These are phyloP conservation scores for Glareola pratincola DNA, from an alignment of 2,113 vertebrate genomes.

Conservation along the genomic window DNA sequence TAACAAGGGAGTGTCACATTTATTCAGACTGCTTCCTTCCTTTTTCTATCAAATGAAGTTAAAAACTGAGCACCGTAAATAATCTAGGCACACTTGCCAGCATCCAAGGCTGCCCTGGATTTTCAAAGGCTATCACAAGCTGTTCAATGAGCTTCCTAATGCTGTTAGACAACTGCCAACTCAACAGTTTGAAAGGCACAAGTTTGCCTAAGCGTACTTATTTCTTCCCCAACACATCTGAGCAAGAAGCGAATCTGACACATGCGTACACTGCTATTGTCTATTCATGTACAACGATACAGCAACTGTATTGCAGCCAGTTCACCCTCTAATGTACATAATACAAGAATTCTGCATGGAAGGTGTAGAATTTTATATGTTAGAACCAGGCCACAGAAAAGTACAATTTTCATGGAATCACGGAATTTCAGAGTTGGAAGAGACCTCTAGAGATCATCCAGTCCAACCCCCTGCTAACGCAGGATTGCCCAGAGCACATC, in stretches of 20 bases:
- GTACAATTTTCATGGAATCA: too few species aligned
- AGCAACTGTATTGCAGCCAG: neutral
- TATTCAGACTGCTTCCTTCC: conserved; percentile 65
- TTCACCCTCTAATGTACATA: neutral
- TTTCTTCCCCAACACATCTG: neutral
- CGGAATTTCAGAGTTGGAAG: too few species aligned
- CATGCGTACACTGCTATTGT: too few species aligned
- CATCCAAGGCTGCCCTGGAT: neutral
- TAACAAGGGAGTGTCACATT: conserved; percentile 43
- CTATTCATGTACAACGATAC: fast-evolving
- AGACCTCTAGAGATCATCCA: too few species aligned
- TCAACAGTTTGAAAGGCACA: neutral
- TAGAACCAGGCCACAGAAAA: neutral
- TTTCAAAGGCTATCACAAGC: neutral
- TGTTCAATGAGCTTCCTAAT: neutral
- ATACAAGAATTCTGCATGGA: neutral
- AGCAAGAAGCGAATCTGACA: neutral
- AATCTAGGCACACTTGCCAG: neutral
- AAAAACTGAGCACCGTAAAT: conserved; percentile 46
- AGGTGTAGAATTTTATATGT: neutral
- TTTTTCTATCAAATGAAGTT: conserved; percentile 39
- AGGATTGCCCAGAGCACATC: too few species aligned
- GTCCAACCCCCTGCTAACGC: too few species aligned
- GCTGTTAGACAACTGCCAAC: neutral
- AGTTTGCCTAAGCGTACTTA: neutral